Percentiles rank a stretch among this genome's conserved stretches.
Evolutionary conservation across 1,140 invertebrate species (phyloP).

Genomic region (Phortica variegata): DNA sequence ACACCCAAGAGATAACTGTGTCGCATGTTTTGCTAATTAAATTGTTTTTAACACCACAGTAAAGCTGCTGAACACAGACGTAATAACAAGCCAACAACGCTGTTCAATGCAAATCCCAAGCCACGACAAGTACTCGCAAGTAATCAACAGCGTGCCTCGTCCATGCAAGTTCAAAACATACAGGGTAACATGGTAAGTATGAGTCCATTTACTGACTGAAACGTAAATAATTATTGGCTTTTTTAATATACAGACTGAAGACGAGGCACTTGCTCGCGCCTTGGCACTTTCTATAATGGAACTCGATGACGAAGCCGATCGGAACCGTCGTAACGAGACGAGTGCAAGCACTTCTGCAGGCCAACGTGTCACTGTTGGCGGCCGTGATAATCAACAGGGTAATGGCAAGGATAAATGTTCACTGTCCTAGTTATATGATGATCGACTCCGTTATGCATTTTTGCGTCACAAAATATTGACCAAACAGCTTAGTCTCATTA

Average conservation of each 20-base stretch:
- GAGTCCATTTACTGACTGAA: not conserved
- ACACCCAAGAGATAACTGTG: too few relatives aligned
- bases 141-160: slow-evolving; percentile 7
- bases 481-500: too few relatives aligned
- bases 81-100: slow-evolving; percentile 24
- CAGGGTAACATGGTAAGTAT: slow-evolving; percentile 65
- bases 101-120: slow-evolving; percentile 26
- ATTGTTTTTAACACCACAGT: slow-evolving; percentile 3
- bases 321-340: slow-evolving; percentile 21
- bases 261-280: slow-evolving; percentile 82
- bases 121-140: slow-evolving; percentile 30
- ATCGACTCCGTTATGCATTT: too few relatives aligned
- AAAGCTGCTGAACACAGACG: slow-evolving; percentile 43
- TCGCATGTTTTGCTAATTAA: too few relatives aligned
- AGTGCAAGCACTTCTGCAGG: slow-evolving; percentile 28
- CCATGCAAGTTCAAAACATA: slow-evolving; percentile 57
- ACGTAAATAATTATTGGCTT: not conserved
- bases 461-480: too few relatives aligned
- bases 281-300: slow-evolving; percentile 76
- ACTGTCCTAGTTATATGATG: slow-evolving; percentile 59
- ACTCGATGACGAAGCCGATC: slow-evolving; percentile 50
- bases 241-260: slow-evolving; percentile 65
- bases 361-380: slow-evolving; percentile 41
- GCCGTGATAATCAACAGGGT: slow-evolving; percentile 43
- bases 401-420: slow-evolving; percentile 59